A percentile compares a stretch with the other conserved stretches of the same genome.
Conservation (phyloP, 1,140 invertebrate genomes). For the Andricus grossulariae region DNA sequence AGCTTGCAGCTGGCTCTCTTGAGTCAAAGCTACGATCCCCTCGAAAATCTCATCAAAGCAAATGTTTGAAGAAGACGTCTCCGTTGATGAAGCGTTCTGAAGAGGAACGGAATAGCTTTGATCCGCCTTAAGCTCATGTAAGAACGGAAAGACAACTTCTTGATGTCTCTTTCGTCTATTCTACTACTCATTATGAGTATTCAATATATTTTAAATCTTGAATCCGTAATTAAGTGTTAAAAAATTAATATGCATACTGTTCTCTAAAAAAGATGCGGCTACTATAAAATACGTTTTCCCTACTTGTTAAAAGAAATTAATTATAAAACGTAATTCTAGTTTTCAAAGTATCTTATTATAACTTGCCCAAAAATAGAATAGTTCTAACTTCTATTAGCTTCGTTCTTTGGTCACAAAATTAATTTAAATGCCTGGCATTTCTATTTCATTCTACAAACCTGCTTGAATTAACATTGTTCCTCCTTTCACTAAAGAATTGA, state of each 20-base stretch:
- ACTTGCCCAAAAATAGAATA: neutral
- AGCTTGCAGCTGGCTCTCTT: slow-evolving; percentile 25
- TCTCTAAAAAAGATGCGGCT: too few relatives aligned
- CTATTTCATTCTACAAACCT: neutral
- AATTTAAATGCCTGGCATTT: neutral
- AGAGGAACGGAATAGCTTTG: slow-evolving; percentile 21
- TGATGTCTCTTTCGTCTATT: slow-evolving; percentile 9
- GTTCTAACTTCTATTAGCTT: neutral
- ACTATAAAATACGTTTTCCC: too few relatives aligned
- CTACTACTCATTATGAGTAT: neutral
- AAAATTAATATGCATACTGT: too few relatives aligned
- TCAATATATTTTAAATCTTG: neutral
- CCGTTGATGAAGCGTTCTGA: slow-evolving; percentile 24
- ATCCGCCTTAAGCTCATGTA: slow-evolving; percentile 20
- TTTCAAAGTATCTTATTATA: too few relatives aligned
- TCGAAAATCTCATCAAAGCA: neutral
- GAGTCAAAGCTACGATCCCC: slow-evolving; percentile 6
- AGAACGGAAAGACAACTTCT: neutral
- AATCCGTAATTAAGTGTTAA: too few relatives aligned
- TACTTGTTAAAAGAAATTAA: too few relatives aligned
- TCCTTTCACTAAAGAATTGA: slow-evolving; percentile 17
- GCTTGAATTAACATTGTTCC: slow-evolving; percentile 6
- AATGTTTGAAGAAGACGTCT: slow-evolving; percentile 25
- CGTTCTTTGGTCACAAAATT: neutral
- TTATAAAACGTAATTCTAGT: too few relatives aligned